A percentile compares a stretch with the other conserved stretches of the same genome.
Evolutionary conservation across 92 coral and sea anemone species (phyloP).

Genomic region (Actinernus sp.): DNA sequence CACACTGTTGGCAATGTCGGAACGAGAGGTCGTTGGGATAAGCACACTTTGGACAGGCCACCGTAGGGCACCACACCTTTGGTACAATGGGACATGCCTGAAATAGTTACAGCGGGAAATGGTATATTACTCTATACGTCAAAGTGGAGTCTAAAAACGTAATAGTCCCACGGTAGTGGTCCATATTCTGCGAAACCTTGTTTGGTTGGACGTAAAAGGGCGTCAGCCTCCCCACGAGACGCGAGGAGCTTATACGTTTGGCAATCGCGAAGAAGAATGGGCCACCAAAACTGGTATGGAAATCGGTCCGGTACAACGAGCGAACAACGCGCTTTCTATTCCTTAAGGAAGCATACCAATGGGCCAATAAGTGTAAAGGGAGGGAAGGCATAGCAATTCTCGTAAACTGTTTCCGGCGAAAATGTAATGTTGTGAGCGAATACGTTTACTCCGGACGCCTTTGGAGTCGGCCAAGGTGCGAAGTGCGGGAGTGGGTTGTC

Average conservation of each 20-base stretch:
- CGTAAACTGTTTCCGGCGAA: neutral
- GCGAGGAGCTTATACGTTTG: neutral
- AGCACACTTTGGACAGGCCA: conserved; percentile 33
- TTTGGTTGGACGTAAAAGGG: conserved; percentile 26
- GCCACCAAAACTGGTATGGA: conserved; percentile 41
- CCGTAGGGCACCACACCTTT: conserved; percentile 27
- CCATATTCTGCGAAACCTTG: conserved; percentile 47
- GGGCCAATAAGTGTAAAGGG: conserved; percentile 52
- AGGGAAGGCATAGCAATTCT: conserved; percentile 36
- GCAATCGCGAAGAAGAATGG: conserved; percentile 5
- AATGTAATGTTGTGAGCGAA: conserved; percentile 12
- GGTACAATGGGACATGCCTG: conserved; percentile 16
- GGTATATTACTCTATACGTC: neutral
- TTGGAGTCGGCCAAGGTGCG: conserved; percentile 12
- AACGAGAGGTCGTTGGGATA: conserved; percentile 24
- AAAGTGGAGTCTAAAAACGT: conserved; percentile 12
- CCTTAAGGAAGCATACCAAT: neutral
- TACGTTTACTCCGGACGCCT: conserved; percentile 12
- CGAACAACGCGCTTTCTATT: conserved; percentile 20
- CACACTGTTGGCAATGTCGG: conserved; percentile 39
- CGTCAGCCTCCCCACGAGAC: neutral
- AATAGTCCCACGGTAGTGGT: conserved; percentile 32
- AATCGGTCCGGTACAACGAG: conserved; percentile 16
- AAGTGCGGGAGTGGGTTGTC: conserved; percentile 21
- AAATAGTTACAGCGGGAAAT: too few species aligned